phyloP scores from a whole-genome alignment of 2,797 vertebrate genomes.

The Sebastes aleutianus region DNA sequence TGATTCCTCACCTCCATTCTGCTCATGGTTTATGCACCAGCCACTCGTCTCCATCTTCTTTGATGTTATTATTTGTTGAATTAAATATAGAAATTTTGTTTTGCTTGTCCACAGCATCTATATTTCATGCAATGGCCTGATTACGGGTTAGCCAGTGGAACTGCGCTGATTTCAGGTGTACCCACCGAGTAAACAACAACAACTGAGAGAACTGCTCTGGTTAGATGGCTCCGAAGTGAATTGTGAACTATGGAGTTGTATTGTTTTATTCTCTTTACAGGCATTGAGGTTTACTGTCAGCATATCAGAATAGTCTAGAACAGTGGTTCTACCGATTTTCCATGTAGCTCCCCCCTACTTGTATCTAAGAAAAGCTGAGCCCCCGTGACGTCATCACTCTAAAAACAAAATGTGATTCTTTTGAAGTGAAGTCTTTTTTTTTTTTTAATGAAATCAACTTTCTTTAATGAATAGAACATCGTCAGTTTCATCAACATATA shows the following conservation, averaged over 20 bases:
- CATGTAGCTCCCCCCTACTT: too few species aligned
- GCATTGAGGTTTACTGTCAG: background rate
- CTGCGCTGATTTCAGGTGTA: slow-evolving; percentile 51
- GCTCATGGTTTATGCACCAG: slow-evolving; percentile 75
- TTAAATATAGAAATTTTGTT: slow-evolving; percentile 72
- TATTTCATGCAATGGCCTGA: slow-evolving; percentile 67
- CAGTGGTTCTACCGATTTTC: too few species aligned
- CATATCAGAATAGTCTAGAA: background rate
- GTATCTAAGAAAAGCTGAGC: too few species aligned
- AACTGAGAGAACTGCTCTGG: slow-evolving; percentile 6
- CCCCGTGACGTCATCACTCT: accelerated
- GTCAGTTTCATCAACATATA: too few species aligned
- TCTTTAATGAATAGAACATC: too few species aligned
- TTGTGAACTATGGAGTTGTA: background rate
- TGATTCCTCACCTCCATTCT: slow-evolving; percentile 52
- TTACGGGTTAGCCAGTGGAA: slow-evolving; percentile 48
- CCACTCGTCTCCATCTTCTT: slow-evolving; percentile 52
- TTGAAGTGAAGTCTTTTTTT: too few species aligned
- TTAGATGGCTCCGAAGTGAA: slow-evolving; percentile 12
- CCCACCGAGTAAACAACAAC: slow-evolving; percentile 46
- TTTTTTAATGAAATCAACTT: too few species aligned
- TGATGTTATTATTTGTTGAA: slow-evolving; percentile 77
- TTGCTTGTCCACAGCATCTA: slow-evolving; percentile 62
- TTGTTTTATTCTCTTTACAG: background rate
- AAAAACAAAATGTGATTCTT: too few species aligned